Percentiles rank a stretch among this genome's conserved stretches.
Evolutionary conservation across 2,113 vertebrate genomes (phyloP).

Genomic region (Brachionichthys hirsutus): DNA sequence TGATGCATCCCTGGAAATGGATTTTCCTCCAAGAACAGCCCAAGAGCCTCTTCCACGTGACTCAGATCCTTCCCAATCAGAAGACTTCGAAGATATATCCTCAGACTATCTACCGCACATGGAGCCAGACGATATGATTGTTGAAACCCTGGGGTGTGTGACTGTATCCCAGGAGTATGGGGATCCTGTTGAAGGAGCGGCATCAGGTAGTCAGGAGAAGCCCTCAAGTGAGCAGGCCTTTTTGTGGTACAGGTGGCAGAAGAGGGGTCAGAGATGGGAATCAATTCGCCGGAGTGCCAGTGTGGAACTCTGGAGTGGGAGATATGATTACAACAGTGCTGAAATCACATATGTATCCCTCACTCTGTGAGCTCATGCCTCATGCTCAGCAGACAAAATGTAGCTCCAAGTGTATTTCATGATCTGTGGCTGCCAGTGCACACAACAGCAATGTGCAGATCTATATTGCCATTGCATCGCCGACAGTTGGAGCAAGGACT

Average conservation of each 20-base stretch:
- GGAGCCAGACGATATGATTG: slow-evolving; percentile 45
- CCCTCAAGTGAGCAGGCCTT: slow-evolving; percentile 63
- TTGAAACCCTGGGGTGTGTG: slow-evolving; percentile 33
- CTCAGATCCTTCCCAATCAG: slow-evolving; percentile 32
- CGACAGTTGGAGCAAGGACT: slow-evolving; percentile 41
- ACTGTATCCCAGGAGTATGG: slow-evolving; percentile 44
- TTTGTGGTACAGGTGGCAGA: slow-evolving; percentile 76
- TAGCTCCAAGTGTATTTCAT: slow-evolving; percentile 56
- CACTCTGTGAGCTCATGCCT: slow-evolving; percentile 73
- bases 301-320: slow-evolving; percentile 78
- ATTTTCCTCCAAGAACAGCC: slow-evolving; percentile 38
- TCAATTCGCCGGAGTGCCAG: slow-evolving; percentile 73
- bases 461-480: slow-evolving; percentile 28
- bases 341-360: slow-evolving; percentile 82
- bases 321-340: slow-evolving; percentile 80
- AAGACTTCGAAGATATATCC: slow-evolving; percentile 53
- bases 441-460: slow-evolving; percentile 8
- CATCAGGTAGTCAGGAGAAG: slow-evolving; percentile 42
- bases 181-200: slow-evolving; percentile 37
- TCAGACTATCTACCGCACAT: slow-evolving; percentile 43
- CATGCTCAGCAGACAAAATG: slow-evolving; percentile 68
- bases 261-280: slow-evolving; percentile 47
- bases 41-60: slow-evolving; percentile 27
- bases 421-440: slow-evolving; percentile 43
- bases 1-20: slow-evolving; percentile 62